These are phyloP conservation scores for Catharus minimus DNA, from an alignment of 2,113 vertebrate genomes.

Conservation along the genomic window DNA sequence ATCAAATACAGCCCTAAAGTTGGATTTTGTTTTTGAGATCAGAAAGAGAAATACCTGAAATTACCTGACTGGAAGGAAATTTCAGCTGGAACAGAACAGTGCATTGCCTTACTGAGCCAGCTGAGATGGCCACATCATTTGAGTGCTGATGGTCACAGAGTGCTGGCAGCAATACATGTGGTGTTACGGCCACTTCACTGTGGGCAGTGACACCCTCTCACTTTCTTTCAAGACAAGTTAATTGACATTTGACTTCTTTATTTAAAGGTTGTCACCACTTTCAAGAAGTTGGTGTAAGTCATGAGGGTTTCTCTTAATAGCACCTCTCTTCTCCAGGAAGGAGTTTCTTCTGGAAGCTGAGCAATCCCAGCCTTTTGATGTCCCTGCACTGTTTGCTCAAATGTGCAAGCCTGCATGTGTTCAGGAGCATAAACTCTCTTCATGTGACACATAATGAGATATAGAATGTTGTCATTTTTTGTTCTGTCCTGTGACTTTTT, in stretches of 20 bases:
- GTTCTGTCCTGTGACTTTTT: neutral
- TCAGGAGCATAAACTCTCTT: neutral
- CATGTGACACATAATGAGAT: neutral
- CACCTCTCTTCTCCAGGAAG: neutral
- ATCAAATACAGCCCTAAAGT: neutral
- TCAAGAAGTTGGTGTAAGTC: neutral
- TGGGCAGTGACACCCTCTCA: neutral
- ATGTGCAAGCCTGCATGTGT: neutral
- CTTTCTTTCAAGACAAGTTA: neutral
- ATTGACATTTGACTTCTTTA: neutral
- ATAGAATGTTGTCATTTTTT: neutral
- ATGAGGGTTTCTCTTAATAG: neutral
- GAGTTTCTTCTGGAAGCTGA: neutral
- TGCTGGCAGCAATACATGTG: rapidly evolving
- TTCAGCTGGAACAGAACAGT: neutral
- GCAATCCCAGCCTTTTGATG: neutral
- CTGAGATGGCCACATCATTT: rapidly evolving
- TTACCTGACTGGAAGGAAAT: neutral
- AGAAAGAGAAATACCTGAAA: neutral
- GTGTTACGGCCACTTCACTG: neutral
- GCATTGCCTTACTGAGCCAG: neutral
- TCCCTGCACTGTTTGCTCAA: neutral
- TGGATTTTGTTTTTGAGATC: neutral
- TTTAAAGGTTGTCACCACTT: neutral
- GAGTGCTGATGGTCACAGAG: neutral